Percentiles rank a stretch among this genome's conserved stretches.
These are phyloP conservation scores for Campoletis raptor DNA, from an alignment of 2,888 invertebrate species.

Conservation along the genomic window DNA sequence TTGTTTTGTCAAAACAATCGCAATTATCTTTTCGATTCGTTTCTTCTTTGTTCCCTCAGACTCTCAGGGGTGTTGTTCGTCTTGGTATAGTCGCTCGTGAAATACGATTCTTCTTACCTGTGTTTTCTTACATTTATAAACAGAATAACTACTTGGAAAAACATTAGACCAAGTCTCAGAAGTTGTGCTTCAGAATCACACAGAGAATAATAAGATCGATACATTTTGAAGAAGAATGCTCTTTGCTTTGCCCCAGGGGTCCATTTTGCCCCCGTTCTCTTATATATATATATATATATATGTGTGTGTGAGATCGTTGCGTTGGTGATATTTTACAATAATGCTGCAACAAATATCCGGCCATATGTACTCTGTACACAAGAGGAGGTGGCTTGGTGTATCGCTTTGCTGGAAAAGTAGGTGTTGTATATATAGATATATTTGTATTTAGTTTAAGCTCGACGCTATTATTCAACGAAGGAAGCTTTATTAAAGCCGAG, in stretches of 20 bases:
- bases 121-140: background rate
- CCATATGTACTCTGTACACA: slow-evolving; percentile 24
- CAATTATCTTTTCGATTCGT: slow-evolving; percentile 37
- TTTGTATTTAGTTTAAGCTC: slow-evolving; percentile 32
- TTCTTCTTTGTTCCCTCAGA: background rate
- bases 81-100: background rate
- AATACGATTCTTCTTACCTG: background rate
- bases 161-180: too few species aligned
- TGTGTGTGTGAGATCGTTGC: background rate
- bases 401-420: slow-evolving; percentile 24
- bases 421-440: background rate
- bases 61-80: background rate
- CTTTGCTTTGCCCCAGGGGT: too few species aligned
- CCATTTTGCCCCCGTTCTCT: too few species aligned
- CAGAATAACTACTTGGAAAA: too few species aligned
- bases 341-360: slow-evolving; percentile 55
- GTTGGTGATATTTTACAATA: slow-evolving; percentile 47
- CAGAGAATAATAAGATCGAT: too few species aligned
- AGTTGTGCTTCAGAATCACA: too few species aligned
- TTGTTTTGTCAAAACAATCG: slow-evolving; percentile 50
- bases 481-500: slow-evolving; percentile 58
- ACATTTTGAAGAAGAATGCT: background rate
- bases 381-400: slow-evolving; percentile 6
- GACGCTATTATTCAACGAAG: slow-evolving; percentile 48
- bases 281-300: background rate